Percentiles rank a stretch among this genome's conserved stretches.
Evolutionary conservation across 2,888 invertebrate genomes (phyloP).

Genomic region (Philereme vetulata): DNA sequence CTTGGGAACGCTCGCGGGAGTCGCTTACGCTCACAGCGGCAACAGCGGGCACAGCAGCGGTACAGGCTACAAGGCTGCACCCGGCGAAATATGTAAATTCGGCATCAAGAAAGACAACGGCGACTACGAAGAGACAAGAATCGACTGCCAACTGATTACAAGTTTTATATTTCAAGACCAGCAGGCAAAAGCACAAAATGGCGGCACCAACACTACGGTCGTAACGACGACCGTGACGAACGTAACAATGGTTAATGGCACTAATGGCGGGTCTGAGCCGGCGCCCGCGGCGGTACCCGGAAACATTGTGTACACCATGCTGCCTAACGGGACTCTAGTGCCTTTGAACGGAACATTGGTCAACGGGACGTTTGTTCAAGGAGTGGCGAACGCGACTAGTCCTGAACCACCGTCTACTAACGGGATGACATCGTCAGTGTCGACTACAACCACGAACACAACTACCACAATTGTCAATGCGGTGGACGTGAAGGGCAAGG

Average conservation of each 20-base stretch:
- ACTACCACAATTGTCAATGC: conserved; percentile 68
- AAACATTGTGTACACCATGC: conserved; percentile 53
- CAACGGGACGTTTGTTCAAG: conserved; percentile 40
- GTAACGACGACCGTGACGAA: conserved; percentile 66
- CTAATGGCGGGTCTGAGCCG: conserved; percentile 47
- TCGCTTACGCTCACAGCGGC: conserved; percentile 52
- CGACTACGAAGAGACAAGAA: conserved; percentile 73
- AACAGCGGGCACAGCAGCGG: conserved; percentile 43
- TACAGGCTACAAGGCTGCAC: conserved; percentile 54
- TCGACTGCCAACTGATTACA: conserved; percentile 70
- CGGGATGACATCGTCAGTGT: conserved; percentile 52
- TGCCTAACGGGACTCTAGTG: conserved; percentile 68
- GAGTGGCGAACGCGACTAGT: conserved; percentile 40
- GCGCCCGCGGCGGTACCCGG: conserved; percentile 38
- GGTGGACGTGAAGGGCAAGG: conserved; percentile 72
- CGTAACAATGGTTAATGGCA: conserved; percentile 60
- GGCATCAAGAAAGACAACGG: conserved; percentile 70
- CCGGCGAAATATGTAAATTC: conserved; percentile 72
- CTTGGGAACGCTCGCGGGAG: conserved; percentile 66
- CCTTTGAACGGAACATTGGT: conserved; percentile 48
- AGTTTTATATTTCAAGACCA: conserved; percentile 67
- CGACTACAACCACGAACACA: conserved; percentile 60
- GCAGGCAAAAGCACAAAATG: conserved; percentile 40
- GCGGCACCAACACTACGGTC: conserved; percentile 53
- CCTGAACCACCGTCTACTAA: conserved; percentile 39